Evolutionary conservation across 2,797 vertebrate species (phyloP).

Genomic region (Cynopterus sphinx): DNA sequence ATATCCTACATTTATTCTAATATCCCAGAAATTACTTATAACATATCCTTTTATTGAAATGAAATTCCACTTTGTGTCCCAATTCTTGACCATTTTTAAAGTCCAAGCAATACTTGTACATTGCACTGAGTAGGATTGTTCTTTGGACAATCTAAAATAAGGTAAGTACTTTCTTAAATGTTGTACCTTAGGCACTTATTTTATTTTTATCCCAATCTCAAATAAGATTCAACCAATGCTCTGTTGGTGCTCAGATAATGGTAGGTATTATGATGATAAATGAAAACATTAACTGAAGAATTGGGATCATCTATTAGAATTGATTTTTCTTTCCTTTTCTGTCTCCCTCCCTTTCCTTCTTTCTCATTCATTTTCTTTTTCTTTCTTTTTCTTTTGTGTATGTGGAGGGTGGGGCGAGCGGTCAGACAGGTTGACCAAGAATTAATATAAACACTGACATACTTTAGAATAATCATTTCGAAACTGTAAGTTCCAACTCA

Average conservation of each 20-base stretch:
- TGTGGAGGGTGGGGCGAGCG: too few species aligned
- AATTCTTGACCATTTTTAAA: not conserved
- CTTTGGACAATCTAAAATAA: not conserved
- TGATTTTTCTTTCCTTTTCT: not conserved
- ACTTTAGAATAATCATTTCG: not conserved
- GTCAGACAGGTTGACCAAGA: not conserved
- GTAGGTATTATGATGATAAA: not conserved
- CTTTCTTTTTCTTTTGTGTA: not conserved
- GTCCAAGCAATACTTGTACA: not conserved
- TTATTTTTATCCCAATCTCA: not conserved
- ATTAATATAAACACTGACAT: not conserved
- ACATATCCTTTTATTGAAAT: not conserved
- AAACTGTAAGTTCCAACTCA: not conserved
- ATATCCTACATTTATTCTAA: not conserved
- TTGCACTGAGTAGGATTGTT: not conserved
- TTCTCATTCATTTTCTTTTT: not conserved
- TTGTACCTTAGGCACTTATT: not conserved
- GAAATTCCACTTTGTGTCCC: not conserved
- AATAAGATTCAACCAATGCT: not conserved
- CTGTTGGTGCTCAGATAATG: not conserved
- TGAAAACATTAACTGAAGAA: not conserved
- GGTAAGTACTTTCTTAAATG: not conserved
- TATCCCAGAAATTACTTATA: not conserved
- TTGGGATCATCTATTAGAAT: not conserved
- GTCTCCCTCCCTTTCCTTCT: not conserved